Base-by-base conservation (phyloP, 2,888 invertebrate genomes). In the Zeuzera pyrina region DNA sequence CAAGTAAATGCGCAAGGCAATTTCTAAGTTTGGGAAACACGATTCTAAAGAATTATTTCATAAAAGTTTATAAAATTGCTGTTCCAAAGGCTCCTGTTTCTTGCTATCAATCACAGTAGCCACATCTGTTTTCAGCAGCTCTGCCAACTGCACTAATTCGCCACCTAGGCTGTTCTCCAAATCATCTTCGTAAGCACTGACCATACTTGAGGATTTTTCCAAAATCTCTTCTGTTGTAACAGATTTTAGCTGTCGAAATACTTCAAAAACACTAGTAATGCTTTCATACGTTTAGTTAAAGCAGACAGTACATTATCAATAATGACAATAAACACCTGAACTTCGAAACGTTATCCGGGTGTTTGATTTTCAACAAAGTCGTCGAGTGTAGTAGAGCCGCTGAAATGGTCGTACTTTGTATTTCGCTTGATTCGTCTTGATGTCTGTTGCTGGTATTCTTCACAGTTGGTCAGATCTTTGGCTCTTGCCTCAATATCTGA, bases 101-200 rank as follows among this genome's bases (percentile, higher is more conserved):
- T 3, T 29, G 31, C 33, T 36, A 21, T 32, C 32, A 29, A 36
- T 32, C 30, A 30, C 19, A 33, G 19, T 32, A 36, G 36, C 32
- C 32, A 33, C 33, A 33, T 33, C 32, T 25, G 21, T 16, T 27
- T 33, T 33, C 15, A 36, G 36, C 30, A 36, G 19, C 25, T 12
- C 33, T 19, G 33, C 36, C 28, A 36, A 36, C 36, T 30, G 36
- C 30, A 36, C 36, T 36, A 33, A 36, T 36, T 36, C 28, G 33
- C 15, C 27, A 8, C 28, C 28, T 33, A 33, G 27, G 33, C 33
- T 33, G 33, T 28, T 19, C 33, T 36, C 30, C 27, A 36, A 36
- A 36, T 36, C 30, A 36, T 36, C 36, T 32, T 1, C 36, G 32
- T 36, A 36, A 34, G 34, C 30, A 30, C 34, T 31, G 16, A 31